Conservation (phyloP, 2,113 vertebrate genomes). For the Grallaria varia region DNA sequence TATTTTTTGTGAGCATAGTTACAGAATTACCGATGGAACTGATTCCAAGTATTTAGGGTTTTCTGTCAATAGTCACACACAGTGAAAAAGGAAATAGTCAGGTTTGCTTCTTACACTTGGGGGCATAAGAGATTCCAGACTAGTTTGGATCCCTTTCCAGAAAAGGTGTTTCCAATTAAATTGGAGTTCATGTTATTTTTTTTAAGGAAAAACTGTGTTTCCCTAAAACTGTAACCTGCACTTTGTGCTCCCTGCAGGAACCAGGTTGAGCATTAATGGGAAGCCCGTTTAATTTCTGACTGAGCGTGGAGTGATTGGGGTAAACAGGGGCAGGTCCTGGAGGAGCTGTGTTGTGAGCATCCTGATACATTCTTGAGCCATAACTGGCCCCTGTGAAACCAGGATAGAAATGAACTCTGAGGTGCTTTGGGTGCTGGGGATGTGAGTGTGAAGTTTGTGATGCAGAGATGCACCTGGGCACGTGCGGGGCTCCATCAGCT, state of each 20-base stretch:
- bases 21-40: no score
- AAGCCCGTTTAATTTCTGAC: slow-evolving; percentile 1
- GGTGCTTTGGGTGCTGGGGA: not conserved
- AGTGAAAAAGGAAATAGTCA: no score
- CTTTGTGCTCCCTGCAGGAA: slow-evolving; percentile 24
- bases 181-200: not conserved
- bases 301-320: not conserved
- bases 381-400: no score
- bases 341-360: not conserved
- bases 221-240: not conserved
- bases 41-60: no score
- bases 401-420: not conserved
- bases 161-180: slow-evolving; percentile 39
- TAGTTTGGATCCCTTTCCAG: slow-evolving; percentile 4
- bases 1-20: no score
- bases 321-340: not conserved
- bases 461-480: not conserved
- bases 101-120: no score
- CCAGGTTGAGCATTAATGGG: not conserved
- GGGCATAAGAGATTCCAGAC: no score
- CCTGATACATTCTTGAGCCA: fast-evolving
- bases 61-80: no score
- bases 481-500: fast-evolving
- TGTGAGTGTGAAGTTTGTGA: not conserved
- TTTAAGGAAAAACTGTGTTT: not conserved